Percentiles rank a stretch among this genome's conserved stretches.
These are phyloP conservation scores for Pangasius sanitwongsei DNA, from an alignment of 2,797 vertebrate species.

Conservation along the genomic window DNA sequence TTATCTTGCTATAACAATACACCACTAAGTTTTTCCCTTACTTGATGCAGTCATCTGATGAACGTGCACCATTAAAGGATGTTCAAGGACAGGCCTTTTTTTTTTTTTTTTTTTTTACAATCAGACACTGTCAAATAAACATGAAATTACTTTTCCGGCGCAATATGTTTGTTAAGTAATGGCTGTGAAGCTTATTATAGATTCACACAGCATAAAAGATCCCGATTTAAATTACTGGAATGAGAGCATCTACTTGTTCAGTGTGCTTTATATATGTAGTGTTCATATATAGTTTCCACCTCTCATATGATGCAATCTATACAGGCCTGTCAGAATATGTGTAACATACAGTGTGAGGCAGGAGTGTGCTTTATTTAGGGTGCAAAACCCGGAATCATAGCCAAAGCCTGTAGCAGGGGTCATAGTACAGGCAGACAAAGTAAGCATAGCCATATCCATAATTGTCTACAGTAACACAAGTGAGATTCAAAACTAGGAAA, in stretches of 20 bases:
- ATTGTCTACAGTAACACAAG: not conserved
- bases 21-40: not conserved
- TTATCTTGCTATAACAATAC: too few species aligned
- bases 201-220: not conserved
- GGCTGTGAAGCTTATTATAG: not conserved
- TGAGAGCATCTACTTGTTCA: not conserved
- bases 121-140: not conserved
- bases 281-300: not conserved
- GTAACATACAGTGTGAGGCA: not conserved
- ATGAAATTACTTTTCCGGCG: not conserved
- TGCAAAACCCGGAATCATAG: not conserved
- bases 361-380: constrained; percentile 19
- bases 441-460: not conserved
- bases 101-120: too few species aligned
- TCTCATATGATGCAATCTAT: constrained; percentile 20
- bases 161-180: not conserved
- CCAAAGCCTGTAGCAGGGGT: not conserved
- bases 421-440: not conserved
- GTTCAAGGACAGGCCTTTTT: too few species aligned
- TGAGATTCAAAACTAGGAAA: not conserved
- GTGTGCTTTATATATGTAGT: not conserved
- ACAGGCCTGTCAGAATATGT: constrained; percentile 10
- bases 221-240: not conserved
- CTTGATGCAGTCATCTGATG: not conserved
- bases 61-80: not conserved